Percentiles rank a stretch among this genome's conserved stretches.
These are phyloP conservation scores for Ranitomeya variabilis DNA, from an alignment of 2,113 vertebrate species.

Conservation along the genomic window DNA sequence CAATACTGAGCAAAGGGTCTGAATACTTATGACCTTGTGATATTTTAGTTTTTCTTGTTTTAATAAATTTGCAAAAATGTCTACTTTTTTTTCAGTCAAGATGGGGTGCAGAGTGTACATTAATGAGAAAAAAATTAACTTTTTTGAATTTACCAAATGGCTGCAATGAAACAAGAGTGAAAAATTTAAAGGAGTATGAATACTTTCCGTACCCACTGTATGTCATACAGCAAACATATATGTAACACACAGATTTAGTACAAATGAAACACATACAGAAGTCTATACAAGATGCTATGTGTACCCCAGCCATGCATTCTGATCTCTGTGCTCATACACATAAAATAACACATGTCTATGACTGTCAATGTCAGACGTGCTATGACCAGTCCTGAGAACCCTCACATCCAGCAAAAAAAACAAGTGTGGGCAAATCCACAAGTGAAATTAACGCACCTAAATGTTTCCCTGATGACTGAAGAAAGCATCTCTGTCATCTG, in stretches of 20 bases:
- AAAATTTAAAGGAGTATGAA: too few relatives aligned
- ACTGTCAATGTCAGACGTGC: constrained; percentile 36
- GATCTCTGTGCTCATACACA: background rate
- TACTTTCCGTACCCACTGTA: too few relatives aligned
- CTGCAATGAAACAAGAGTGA: too few relatives aligned
- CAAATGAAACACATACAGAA: background rate
- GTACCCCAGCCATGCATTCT: constrained; percentile 1
- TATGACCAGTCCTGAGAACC: constrained; percentile 15
- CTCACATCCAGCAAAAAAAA: constrained; percentile 9
- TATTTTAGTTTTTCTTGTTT: too few relatives aligned
- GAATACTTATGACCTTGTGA: too few relatives aligned
- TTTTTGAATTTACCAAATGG: too few relatives aligned
- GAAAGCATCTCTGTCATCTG: constrained; percentile 19
- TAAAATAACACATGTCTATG: background rate
- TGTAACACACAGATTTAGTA: background rate
- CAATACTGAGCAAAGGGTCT: too few relatives aligned
- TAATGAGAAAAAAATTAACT: too few relatives aligned
- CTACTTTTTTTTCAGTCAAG: too few relatives aligned
- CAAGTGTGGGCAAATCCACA: constrained; percentile 23
- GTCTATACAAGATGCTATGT: background rate
- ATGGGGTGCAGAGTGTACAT: too few relatives aligned
- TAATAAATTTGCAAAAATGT: too few relatives aligned
- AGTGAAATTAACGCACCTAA: background rate
- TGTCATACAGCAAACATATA: background rate
- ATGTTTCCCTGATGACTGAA: constrained; percentile 37